A percentile compares a stretch with the other conserved stretches of the same genome.
These are phyloP conservation scores for Periphyllus acericola DNA, from an alignment of 2,888 invertebrate species.

Conservation along the genomic window DNA sequence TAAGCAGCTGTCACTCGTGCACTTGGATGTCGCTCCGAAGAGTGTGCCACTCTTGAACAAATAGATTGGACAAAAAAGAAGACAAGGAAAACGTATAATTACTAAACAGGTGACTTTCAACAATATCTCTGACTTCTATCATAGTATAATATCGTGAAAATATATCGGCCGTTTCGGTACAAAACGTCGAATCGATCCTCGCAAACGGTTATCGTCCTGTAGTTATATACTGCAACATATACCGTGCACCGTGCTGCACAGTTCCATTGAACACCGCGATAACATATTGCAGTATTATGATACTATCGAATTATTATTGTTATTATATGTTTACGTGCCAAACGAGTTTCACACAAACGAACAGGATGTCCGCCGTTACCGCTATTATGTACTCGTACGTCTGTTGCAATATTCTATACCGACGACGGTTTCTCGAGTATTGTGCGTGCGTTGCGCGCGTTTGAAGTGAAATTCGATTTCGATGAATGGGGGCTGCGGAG, in stretches of 20 bases:
- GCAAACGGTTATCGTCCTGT: not conserved
- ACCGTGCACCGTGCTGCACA: no score
- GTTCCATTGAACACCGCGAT: not conserved
- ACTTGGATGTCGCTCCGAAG: no score
- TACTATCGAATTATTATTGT: not conserved
- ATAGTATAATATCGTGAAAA: no score
- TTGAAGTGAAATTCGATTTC: slow-evolving; percentile 3
- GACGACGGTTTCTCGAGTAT: not conserved
- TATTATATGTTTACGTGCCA: not conserved
- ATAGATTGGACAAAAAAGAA: no score
- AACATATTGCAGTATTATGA: not conserved
- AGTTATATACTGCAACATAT: not conserved
- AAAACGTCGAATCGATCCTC: not conserved
- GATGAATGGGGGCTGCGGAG: not conserved
- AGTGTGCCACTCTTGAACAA: no score
- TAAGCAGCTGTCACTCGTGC: no score
- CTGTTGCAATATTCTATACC: not conserved
- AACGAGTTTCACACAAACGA: not conserved
- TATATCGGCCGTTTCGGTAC: not conserved
- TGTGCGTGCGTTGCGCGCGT: not conserved
- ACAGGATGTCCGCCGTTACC: not conserved
- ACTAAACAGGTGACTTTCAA: no score
- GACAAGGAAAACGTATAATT: no score
- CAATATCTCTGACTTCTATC: no score
- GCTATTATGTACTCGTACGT: not conserved